Evolutionary conservation across 2,888 invertebrate species (phyloP).

Genomic region (Leptothorax acervorum): DNA sequence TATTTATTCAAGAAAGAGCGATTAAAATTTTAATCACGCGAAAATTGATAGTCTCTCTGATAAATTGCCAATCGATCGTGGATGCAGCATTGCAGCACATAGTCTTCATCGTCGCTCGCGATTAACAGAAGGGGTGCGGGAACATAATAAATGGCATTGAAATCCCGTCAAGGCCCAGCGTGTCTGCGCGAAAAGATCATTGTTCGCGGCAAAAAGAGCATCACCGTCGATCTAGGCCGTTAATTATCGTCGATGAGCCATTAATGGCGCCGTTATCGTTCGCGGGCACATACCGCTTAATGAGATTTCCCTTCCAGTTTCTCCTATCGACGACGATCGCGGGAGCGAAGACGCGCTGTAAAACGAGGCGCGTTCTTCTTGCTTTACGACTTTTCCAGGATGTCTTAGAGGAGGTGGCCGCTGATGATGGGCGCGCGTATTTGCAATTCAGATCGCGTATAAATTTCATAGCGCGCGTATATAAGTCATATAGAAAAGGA

Average conservation of each 20-base stretch:
- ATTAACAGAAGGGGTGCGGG: slow-evolving; percentile 15
- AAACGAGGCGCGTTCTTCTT: slow-evolving; percentile 54
- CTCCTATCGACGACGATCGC: slow-evolving; percentile 66
- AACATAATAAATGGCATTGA: slow-evolving; percentile 36
- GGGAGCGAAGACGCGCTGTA: slow-evolving; percentile 56
- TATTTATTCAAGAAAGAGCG: background rate
- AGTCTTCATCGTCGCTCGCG: slow-evolving; percentile 17
- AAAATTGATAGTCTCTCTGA: slow-evolving; percentile 40
- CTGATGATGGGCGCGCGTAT: slow-evolving; percentile 47
- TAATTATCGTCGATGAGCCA: slow-evolving; percentile 76
- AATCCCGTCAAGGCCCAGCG: slow-evolving; percentile 43
- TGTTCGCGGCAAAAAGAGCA: slow-evolving; percentile 61
- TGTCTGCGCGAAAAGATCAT: slow-evolving; percentile 54
- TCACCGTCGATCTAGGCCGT: slow-evolving; percentile 66
- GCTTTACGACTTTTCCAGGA: slow-evolving; percentile 71
- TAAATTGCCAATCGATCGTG: slow-evolving; percentile 16
- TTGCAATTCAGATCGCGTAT: slow-evolving; percentile 67
- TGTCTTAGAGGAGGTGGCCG: slow-evolving; percentile 34
- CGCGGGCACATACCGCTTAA: slow-evolving; percentile 69
- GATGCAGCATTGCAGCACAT: background rate
- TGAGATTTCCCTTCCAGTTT: slow-evolving; percentile 75
- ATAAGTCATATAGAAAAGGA: slow-evolving; percentile 22
- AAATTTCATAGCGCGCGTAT: slow-evolving; percentile 55
- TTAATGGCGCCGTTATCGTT: slow-evolving; percentile 77
- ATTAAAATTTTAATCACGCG: slow-evolving; percentile 37